Evolutionary conservation across 2,113 vertebrate species (phyloP), one percentile per base, ranked within the genome.

Genomic region (Neodontobutis hainanensis): DNA sequence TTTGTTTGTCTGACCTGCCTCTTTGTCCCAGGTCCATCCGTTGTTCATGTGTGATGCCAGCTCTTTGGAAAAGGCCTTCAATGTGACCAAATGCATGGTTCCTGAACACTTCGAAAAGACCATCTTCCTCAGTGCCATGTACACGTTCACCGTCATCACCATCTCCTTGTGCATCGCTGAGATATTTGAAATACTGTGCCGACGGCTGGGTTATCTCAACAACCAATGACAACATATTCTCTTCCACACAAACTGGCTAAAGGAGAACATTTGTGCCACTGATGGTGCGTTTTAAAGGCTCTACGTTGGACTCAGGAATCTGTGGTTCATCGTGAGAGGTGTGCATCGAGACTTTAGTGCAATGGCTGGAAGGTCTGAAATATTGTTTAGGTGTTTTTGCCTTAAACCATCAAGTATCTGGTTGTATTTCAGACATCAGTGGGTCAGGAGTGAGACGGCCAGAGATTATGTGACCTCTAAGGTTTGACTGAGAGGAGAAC

Each of bases 51-150:
- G 94, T 70, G 92, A 96, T 65, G 89, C 92, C 73, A 89, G 81
- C 53, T 85, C 89, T 61, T 79, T 95, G 56, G 93, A 92, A 55
- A 91, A 92, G 77, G 87, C 86, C 67, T 92, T 94, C 65, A 93
- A 92, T 10, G 68, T 94, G 78, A 93, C 91, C 9, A 92, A 77
- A 72, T 95, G 94, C 82, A 93, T 94, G 93, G 93, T 95, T 48
- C 94, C 95, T 6, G 94, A 96, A 85, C 94, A 95, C 89, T 94
- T 96, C 73, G 95, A 96, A 74, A 98, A 98, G 83, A 96, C 93
- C 61, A 93, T 96, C 85, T 97, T 96, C 86, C 94, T 95, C 80
- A 95, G 94, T 73, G 94, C 94, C 71, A 94, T 95, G 94, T 94
- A 96, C 80, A 94, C 92, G 45, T 96, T 95, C 87, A 95, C 95